phyloP scores from a whole-genome alignment of 2,888 invertebrate genomes.

The Blera fallax region DNA sequence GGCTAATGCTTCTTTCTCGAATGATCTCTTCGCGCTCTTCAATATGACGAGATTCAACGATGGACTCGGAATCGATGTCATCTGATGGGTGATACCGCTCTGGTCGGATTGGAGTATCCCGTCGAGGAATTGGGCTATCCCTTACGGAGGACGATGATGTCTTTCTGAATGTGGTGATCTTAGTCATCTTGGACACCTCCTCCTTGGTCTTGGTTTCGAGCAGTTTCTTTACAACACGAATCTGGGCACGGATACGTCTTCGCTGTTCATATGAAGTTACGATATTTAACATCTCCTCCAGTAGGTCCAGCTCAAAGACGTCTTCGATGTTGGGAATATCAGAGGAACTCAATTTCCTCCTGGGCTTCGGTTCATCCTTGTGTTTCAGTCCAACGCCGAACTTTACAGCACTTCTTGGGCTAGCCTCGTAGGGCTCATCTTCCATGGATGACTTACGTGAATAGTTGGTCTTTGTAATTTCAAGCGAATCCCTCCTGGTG shows the following conservation, averaged over 20 bases:
- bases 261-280: constrained; percentile 90
- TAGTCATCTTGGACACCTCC: constrained; percentile 54
- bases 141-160: constrained; percentile 48
- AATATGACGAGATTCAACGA: constrained; percentile 59
- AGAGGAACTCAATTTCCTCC: constrained; percentile 82
- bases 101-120: constrained; percentile 32
- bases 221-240: constrained; percentile 87
- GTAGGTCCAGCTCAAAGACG: constrained; percentile 87
- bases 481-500: constrained; percentile 79
- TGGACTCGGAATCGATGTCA: constrained; percentile 67
- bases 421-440: constrained; percentile 82
- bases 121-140: constrained; percentile 48
- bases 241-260: constrained; percentile 89
- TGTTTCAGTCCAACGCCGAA: constrained; percentile 87
- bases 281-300: constrained; percentile 89
- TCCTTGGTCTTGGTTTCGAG: constrained; percentile 80
- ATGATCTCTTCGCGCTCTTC: constrained; percentile 55
- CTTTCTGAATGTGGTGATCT: constrained; percentile 47
- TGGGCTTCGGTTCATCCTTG: constrained; percentile 83
- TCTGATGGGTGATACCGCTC: constrained; percentile 40
- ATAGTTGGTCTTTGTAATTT: constrained; percentile 78
- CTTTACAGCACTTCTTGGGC: constrained; percentile 84
- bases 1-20: constrained; percentile 77
- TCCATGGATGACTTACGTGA: constrained; percentile 78
- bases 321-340: constrained; percentile 86